Evolutionary conservation across 64 coral and sea anemone genomes (phyloP), one percentile per base, ranked within the genome.

Genomic region (Hydrozoanthus tunicans): DNA sequence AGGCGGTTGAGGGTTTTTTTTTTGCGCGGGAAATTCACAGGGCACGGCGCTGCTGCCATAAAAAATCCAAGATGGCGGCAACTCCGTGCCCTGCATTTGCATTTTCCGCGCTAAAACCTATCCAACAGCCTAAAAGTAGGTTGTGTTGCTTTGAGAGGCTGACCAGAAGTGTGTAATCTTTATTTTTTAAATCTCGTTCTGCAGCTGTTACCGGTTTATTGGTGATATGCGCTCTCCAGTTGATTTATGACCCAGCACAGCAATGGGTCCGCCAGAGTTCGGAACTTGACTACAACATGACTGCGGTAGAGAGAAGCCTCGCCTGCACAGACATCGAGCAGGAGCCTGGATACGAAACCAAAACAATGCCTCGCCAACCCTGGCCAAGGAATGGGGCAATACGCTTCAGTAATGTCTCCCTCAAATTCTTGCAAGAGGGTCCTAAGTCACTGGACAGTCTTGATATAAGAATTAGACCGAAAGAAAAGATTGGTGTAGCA

Each of bases 331-430:
- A 88, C 9, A 88, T 88, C 15, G 84, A 88, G 84, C 23, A 70
- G 57, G 84, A 88, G 24, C 70, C 69, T 15, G 84, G 84, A n/a
- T 88, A 88, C 84, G 84, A 88, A 20, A 72, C 74, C 9, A 70
- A 88, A 57, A 88, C 68, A 17, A 88, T 88, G 84, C 84, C 84
- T 0, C 84, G 84, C 24, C 84, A 88, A 14, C 84, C 84, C 9
- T 88, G 84, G 84, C 84, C 84, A 8, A 88, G 43, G 69, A 88
- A 88, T 6, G 84, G 84, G 54, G 84, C 69, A 88, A 75, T 88
- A 88, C 84, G 84, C 13, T 59, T 88, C 0, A 70, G 74, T 61
- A 73, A 88, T 53, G 56, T 88, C 6, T 88, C 84, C 24, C 56
- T 88, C 53, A 88, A 60, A 88, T 88, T 88, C 54, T 55, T 26